These are phyloP conservation scores for Neolamprologus tretocephalus DNA, from an alignment of 2,113 vertebrate species.

Conservation along the genomic window DNA sequence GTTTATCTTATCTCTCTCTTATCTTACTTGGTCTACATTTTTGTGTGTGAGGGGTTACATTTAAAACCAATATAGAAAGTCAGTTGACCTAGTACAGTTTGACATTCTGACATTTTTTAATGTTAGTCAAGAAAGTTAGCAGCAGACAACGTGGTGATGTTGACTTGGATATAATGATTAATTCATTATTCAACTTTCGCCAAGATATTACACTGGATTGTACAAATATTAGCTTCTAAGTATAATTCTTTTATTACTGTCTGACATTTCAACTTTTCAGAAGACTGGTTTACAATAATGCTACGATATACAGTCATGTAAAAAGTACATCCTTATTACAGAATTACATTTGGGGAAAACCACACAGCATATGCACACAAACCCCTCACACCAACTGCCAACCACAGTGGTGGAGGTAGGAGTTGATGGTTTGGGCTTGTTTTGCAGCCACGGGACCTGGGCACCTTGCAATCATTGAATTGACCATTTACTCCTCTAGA, in stretches of 20 bases:
- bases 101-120: neutral
- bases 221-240: neutral
- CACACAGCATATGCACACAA: neutral
- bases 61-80: neutral
- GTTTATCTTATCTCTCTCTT: neutral
- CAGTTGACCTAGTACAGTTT: neutral
- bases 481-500: neutral
- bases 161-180: neutral
- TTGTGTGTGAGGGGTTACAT: neutral
- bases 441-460: neutral
- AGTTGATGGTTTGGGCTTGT: neutral
- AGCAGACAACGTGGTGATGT: neutral
- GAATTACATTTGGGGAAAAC: neutral
- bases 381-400: neutral
- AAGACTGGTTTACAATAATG: neutral
- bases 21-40: neutral
- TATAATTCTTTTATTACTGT: neutral
- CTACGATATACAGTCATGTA: neutral
- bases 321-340: neutral
- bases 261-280: neutral
- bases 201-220: neutral
- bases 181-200: neutral
- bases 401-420: neutral
- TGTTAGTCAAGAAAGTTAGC: neutral
- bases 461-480: neutral